Conservation (phyloP, 2,888 invertebrate genomes). For the Oligia fasciuncula region DNA sequence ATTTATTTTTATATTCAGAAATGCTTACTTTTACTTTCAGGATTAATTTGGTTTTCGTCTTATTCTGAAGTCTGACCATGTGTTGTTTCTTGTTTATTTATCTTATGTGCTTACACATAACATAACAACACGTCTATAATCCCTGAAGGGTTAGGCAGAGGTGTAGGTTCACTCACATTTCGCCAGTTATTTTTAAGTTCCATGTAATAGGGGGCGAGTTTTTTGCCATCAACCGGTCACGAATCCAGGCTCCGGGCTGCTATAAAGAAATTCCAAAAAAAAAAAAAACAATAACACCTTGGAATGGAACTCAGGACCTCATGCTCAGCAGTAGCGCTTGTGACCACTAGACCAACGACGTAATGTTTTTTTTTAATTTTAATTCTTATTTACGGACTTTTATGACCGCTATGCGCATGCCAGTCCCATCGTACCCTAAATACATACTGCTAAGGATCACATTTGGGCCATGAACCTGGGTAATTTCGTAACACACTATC, state of each 20-base stretch:
- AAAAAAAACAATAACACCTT: not conserved
- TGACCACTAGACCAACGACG: not conserved
- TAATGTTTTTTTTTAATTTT: too few relatives aligned
- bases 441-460: too few relatives aligned
- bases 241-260: not conserved
- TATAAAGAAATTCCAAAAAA: too few relatives aligned
- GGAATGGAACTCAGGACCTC: not conserved
- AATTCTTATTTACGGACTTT: too few relatives aligned
- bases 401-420: too few relatives aligned
- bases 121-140: not conserved
- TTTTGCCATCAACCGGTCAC: not conserved
- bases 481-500: too few relatives aligned
- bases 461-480: too few relatives aligned
- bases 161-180: not conserved
- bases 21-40: not conserved
- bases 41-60: conserved; percentile 27
- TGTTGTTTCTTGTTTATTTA: conserved; percentile 21
- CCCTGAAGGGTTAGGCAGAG: not conserved
- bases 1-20: conserved; percentile 9
- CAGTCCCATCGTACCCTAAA: too few relatives aligned
- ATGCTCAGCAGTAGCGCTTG: not conserved
- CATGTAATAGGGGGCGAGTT: not conserved
- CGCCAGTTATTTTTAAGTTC: not conserved
- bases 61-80: not conserved
- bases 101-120: not conserved